These are phyloP conservation scores for Hippocampus zosterae DNA, from an alignment of 2,113 vertebrate species.

Conservation along the genomic window DNA sequence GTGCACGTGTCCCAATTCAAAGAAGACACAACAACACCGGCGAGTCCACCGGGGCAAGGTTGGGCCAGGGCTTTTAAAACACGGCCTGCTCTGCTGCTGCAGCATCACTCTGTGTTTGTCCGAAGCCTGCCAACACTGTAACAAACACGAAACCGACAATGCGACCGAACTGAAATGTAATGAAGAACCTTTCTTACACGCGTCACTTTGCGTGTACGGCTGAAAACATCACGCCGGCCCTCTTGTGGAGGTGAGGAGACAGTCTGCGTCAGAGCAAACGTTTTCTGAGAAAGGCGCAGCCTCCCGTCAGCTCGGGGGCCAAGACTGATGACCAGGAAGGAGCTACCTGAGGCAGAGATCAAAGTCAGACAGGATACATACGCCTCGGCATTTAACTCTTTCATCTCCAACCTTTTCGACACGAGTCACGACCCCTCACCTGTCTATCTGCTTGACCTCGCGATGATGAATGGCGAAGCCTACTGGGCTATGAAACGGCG, in stretches of 20 bases:
- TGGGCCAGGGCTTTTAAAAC: slow-evolving; percentile 21
- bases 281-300: slow-evolving; percentile 39
- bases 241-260: slow-evolving; percentile 25
- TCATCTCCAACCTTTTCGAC: slow-evolving; percentile 55
- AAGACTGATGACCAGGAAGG: slow-evolving; percentile 64
- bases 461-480: slow-evolving; percentile 25
- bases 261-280: slow-evolving; percentile 54
- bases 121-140: slow-evolving; percentile 55
- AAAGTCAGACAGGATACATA: slow-evolving; percentile 66
- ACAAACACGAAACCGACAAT: slow-evolving; percentile 16
- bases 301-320: slow-evolving; percentile 41
- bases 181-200: slow-evolving; percentile 13
- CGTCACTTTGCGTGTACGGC: slow-evolving; percentile 7
- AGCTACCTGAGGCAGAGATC: slow-evolving; percentile 70
- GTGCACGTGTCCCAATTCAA: too few species aligned
- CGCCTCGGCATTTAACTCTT: slow-evolving; percentile 66
- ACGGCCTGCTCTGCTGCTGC: too few species aligned
- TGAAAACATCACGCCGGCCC: slow-evolving; percentile 13
- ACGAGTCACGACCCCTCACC: slow-evolving; percentile 53
- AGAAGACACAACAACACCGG: slow-evolving; percentile 27
- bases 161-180: slow-evolving; percentile 16
- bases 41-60: slow-evolving; percentile 46
- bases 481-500: not conserved
- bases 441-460: slow-evolving; percentile 50
- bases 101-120: slow-evolving; percentile 64